Conservation (phyloP, 2,888 invertebrate genomes). For the Hermodice carunculata region DNA sequence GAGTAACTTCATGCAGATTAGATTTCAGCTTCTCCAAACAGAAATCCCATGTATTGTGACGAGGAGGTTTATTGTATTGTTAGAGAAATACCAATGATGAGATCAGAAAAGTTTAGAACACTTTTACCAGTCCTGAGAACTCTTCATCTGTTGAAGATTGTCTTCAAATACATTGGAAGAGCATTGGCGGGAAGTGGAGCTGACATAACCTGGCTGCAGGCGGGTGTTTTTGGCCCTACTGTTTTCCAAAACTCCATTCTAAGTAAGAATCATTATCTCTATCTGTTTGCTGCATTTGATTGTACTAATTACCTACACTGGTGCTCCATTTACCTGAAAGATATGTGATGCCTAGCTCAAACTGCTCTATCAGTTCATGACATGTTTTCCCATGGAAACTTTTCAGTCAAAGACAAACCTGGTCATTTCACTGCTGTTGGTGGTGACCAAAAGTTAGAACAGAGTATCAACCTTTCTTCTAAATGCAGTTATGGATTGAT, state of each 20-base stretch:
- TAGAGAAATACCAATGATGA: conserved; percentile 4
- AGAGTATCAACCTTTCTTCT: neutral
- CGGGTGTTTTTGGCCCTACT: neutral
- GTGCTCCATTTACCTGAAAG: neutral
- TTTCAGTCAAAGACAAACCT: neutral
- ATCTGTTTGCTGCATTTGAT: neutral
- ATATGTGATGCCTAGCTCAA: neutral
- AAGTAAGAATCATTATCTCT: neutral
- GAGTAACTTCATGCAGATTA: no score
- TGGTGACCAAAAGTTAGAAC: neutral
- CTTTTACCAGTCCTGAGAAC: neutral
- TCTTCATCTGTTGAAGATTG: conserved; percentile 2
- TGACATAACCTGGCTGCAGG: no score
- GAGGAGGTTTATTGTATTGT: no score
- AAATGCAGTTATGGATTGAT: neutral
- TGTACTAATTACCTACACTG: neutral
- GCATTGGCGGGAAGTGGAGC: neutral
- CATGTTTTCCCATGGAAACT: neutral
- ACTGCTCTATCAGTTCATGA: neutral
- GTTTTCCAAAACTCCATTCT: neutral
- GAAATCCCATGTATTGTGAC: no score
- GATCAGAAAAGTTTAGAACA: neutral
- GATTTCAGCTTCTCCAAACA: no score
- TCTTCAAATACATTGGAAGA: neutral
- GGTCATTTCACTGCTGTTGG: neutral